Evolutionary conservation across 1,140 invertebrate genomes (phyloP).

Genomic region (Littorina saxatilis): DNA sequence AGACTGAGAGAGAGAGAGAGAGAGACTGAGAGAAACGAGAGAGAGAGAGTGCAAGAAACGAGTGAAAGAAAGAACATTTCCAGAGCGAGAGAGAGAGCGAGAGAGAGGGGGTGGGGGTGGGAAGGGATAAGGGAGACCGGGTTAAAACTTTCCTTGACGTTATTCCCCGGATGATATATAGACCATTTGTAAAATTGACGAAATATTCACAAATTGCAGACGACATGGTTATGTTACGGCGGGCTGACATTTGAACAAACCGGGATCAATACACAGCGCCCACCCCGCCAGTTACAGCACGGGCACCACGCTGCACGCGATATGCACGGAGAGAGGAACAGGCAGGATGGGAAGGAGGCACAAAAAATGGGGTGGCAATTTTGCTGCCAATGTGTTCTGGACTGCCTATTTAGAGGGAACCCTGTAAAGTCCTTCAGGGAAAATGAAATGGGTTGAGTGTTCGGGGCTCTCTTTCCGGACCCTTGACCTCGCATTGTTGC

Average conservation of each 20-base stretch:
- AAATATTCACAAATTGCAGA: slow-evolving; percentile 25
- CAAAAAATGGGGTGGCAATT: neutral
- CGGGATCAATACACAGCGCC: neutral
- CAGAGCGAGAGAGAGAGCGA: too few species aligned
- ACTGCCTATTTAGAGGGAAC: slow-evolving; percentile 3
- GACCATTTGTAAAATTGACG: slow-evolving; percentile 16
- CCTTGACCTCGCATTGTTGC: neutral
- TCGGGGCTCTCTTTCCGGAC: too few species aligned
- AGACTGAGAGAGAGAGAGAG: neutral
- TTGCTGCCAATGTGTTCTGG: neutral
- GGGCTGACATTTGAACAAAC: slow-evolving; percentile 9
- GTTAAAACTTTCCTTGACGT: neutral
- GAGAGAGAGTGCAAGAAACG: neutral
- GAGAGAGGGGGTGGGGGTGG: too few species aligned
- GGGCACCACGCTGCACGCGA: too few species aligned
- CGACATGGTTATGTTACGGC: slow-evolving; percentile 8
- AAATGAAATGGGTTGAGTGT: slow-evolving; percentile 11
- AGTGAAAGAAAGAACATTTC: too few species aligned
- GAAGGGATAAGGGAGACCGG: too few species aligned
- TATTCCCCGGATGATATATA: slow-evolving; percentile 15
- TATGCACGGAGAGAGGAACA: neutral
- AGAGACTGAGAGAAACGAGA: neutral
- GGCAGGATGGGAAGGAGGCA: neutral
- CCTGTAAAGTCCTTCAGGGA: neutral
- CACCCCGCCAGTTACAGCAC: neutral